Conservation (phyloP, 2,797 vertebrate species). For the Coreius guichenoti region DNA sequence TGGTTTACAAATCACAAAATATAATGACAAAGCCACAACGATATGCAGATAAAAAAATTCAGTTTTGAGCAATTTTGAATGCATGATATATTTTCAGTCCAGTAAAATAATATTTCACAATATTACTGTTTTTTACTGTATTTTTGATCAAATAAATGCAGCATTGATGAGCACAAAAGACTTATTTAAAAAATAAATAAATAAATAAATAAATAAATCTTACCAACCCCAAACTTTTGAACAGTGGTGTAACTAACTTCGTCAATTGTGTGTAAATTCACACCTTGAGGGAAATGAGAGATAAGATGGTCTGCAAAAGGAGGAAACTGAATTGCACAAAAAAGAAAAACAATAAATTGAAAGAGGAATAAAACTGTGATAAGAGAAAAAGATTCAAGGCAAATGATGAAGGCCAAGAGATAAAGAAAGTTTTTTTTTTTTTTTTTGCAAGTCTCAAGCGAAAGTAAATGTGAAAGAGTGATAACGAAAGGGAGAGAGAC, state of each 20-base stretch:
- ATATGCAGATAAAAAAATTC: background rate
- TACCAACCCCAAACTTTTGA: background rate
- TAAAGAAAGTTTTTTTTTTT: background rate
- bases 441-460: background rate
- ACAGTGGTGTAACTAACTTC: background rate
- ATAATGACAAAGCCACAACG: background rate
- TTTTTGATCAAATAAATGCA: background rate
- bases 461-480: slow-evolving; percentile 40
- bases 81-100: background rate
- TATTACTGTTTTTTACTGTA: background rate
- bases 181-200: background rate
- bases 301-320: background rate
- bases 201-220: no score
- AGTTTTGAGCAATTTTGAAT: no score
- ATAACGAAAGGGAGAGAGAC: slow-evolving; percentile 31
- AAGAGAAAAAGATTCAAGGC: slow-evolving; percentile 15
- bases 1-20: background rate
- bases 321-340: background rate
- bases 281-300: background rate
- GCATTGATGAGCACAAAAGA: background rate
- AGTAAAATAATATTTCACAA: background rate
- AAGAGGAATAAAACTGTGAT: slow-evolving; percentile 18
- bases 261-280: background rate
- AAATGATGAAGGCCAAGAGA: slow-evolving; percentile 29
- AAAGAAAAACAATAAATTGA: background rate